Evolutionary conservation across 2,888 invertebrate genomes (phyloP).

Genomic region (Papilio demoleus): DNA sequence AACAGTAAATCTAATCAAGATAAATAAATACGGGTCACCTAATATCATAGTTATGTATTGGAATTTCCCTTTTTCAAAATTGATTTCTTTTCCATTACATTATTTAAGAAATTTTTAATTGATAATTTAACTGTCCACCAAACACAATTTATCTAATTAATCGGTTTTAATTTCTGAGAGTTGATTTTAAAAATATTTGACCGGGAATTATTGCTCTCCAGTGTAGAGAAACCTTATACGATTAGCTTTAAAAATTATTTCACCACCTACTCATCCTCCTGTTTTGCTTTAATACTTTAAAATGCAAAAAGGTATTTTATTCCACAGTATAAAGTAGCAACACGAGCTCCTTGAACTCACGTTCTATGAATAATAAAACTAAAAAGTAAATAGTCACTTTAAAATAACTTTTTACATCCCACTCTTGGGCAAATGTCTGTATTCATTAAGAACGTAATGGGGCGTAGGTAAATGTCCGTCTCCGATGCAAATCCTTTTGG

Average conservation of each 20-base stretch:
- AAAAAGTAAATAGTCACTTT: constrained; percentile 15
- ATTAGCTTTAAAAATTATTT: constrained; percentile 29
- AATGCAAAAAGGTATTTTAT: constrained; percentile 8
- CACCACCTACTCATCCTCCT: constrained; percentile 19
- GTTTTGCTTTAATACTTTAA: constrained; percentile 24
- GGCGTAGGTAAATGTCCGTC: neutral
- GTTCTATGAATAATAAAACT: constrained; percentile 13
- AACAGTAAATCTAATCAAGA: constrained; percentile 16
- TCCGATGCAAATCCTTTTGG: neutral
- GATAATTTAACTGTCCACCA: too few species aligned
- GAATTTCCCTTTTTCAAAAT: too few species aligned
- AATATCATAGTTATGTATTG: too few species aligned
- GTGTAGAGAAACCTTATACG: too few species aligned
- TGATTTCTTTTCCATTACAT: too few species aligned
- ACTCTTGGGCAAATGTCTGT: constrained; percentile 7
- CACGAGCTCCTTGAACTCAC: neutral
- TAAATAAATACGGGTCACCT: too few species aligned
- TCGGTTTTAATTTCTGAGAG: too few species aligned
- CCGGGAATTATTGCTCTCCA: too few species aligned
- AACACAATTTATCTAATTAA: too few species aligned
- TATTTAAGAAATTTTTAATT: too few species aligned
- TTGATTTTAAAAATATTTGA: too few species aligned
- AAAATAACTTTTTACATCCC: constrained; percentile 2
- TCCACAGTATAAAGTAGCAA: constrained; percentile 22
- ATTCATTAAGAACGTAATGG: constrained; percentile 4